Evolutionary conservation across 2,113 vertebrate genomes (phyloP).

Genomic region (Nannospalax galili): DNA sequence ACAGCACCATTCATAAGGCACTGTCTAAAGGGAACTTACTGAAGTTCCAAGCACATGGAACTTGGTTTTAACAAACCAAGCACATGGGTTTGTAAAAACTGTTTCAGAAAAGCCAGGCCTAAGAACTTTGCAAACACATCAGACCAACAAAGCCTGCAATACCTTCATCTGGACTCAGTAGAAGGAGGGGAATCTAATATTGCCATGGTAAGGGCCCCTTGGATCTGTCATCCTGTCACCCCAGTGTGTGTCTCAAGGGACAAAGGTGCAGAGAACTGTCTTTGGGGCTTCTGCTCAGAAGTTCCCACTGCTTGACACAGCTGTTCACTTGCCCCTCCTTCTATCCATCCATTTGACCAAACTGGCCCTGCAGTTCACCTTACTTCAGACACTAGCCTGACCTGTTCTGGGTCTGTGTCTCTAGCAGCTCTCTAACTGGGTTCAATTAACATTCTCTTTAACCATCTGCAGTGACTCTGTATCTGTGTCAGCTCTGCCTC

Average conservation of each 20-base stretch:
- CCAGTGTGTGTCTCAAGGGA: background rate
- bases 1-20: background rate
- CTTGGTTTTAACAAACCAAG: too few species aligned
- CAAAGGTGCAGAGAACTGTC: background rate
- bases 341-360: background rate
- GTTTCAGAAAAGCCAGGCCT: background rate
- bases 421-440: background rate
- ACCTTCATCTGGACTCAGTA: background rate
- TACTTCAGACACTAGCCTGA: background rate
- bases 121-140: background rate
- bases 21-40: background rate
- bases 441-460: too few species aligned
- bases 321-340: background rate
- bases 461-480: too few species aligned
- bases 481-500: too few species aligned
- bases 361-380: background rate
- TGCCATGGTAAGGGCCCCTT: background rate
- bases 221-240: background rate
- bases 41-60: background rate
- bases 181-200: too few species aligned
- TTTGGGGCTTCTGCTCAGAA: background rate
- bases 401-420: background rate
- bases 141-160: background rate
- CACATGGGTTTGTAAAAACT: background rate
- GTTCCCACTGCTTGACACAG: background rate